phyloP scores from a whole-genome alignment of 2,888 invertebrate species.

The Lydus trimaculatus region DNA sequence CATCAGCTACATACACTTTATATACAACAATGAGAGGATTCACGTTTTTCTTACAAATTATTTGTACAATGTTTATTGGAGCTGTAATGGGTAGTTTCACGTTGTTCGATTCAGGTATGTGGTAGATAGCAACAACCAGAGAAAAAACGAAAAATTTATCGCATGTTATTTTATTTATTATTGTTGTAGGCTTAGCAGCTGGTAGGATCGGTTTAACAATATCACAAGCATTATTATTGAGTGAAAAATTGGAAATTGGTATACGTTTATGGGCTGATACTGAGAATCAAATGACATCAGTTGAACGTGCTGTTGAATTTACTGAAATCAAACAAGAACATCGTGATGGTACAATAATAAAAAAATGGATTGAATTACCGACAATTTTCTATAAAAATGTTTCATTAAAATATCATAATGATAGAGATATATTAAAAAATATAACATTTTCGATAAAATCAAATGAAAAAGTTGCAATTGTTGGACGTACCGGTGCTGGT shows the following conservation, averaged over 20 bases:
- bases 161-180: neutral
- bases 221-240: slow-evolving; percentile 78
- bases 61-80: slow-evolving; percentile 38
- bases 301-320: slow-evolving; percentile 73
- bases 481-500: slow-evolving; percentile 84
- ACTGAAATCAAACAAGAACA: slow-evolving; percentile 59
- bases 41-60: slow-evolving; percentile 42
- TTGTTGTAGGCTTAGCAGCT: slow-evolving; percentile 40
- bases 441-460: slow-evolving; percentile 71
- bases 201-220: slow-evolving; percentile 66
- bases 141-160: too few relatives aligned
- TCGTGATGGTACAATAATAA: slow-evolving; percentile 41
- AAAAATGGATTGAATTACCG: slow-evolving; percentile 74
- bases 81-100: slow-evolving; percentile 41
- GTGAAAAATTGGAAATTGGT: slow-evolving; percentile 69
- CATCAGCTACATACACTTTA: slow-evolving; percentile 46
- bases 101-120: slow-evolving; percentile 39
- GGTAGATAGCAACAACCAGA: neutral
- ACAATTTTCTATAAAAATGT: slow-evolving; percentile 72
- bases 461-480: slow-evolving; percentile 76
- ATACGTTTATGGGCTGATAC: slow-evolving; percentile 83
- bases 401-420: slow-evolving; percentile 74
- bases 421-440: slow-evolving; percentile 75
- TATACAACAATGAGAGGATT: slow-evolving; percentile 40
- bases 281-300: slow-evolving; percentile 83